Conservation (phyloP, 2,888 invertebrate genomes). For the Branchinecta sandiegonensis region DNA sequence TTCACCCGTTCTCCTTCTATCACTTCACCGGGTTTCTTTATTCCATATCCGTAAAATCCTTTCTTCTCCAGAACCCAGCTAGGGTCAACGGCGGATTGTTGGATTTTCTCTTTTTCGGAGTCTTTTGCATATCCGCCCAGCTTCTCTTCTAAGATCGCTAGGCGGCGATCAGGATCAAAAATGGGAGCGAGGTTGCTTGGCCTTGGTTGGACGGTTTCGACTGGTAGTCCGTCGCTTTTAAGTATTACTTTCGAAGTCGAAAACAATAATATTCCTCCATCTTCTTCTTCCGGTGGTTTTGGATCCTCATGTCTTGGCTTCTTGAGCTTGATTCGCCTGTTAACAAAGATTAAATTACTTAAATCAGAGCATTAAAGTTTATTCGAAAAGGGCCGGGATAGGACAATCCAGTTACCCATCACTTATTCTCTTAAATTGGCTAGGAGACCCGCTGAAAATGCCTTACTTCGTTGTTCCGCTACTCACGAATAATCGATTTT, state of each 20-base stretch:
- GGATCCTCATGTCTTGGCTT: background rate
- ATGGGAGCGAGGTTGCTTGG: background rate
- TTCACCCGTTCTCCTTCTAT: background rate
- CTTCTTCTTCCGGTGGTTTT: background rate
- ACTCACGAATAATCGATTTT: too few species aligned
- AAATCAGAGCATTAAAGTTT: too few species aligned
- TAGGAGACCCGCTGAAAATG: too few species aligned
- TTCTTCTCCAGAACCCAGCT: background rate
- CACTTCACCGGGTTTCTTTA: background rate
- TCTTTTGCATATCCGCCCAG: background rate
- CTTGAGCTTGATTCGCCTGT: background rate
- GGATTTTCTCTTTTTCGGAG: background rate
- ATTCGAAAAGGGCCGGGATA: too few species aligned
- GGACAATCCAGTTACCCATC: too few species aligned
- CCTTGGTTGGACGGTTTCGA: too few species aligned
- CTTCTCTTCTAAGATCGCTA: background rate
- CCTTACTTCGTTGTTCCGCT: too few species aligned
- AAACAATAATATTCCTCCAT: background rate
- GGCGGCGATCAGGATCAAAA: background rate
- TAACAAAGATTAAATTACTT: background rate
- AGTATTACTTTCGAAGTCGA: background rate
- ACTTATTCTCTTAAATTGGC: too few species aligned
- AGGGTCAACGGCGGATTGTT: background rate
- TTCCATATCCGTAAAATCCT: slow-evolving; percentile 1
- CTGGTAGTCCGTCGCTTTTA: background rate